Evolutionary conservation across 2,797 vertebrate genomes (phyloP), one percentile per base, ranked within the genome.

Genomic region (Anguilla obscura): DNA sequence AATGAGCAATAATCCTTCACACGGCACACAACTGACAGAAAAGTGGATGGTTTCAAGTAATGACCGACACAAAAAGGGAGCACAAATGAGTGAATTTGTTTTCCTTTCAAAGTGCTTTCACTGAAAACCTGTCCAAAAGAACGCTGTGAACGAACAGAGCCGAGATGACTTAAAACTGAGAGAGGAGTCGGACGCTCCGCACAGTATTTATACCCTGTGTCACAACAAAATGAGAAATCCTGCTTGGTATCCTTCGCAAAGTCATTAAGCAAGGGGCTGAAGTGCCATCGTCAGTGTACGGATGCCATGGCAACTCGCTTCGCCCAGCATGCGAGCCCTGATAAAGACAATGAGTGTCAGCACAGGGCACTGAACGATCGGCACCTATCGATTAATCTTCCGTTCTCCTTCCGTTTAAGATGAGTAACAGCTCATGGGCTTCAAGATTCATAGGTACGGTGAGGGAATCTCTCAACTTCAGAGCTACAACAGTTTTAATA

Each of bases 231-330:
- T 94, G 94, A 94, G 94, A 94, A 95, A 94, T 92, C 93, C 94
- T 95, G 95, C 96, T 95, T 95, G 96, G 95, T 95, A 95, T 95
- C 95, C 95, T 95, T 85, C 5, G 84, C 50, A 60, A 85, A 85
- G 84, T 96, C 96, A 97, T 96, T 96, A 96, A 96, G 95, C 96
- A 94, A 94, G 95, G 94, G 95, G 95, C 95, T 96, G 95, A 96
- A 96, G 95, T 96, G 95, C 95, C 96, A 96, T 95, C 93, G 95
- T 94, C 95, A 96, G 94, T 93, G 90, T 91, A 91, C 90, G 91
- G 93, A 92, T 93, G 94, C 95, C 96, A 97, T 96, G 96, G 96
- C 95, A 96, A 96, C 96, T 95, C 95, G 95, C 95, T 95, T 92
- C 89, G 90, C 91, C 91, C 91, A 90, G 91, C 91, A 86, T 96